phyloP scores from a whole-genome alignment of 2,113 vertebrate genomes.

The Apeltes quadracus region DNA sequence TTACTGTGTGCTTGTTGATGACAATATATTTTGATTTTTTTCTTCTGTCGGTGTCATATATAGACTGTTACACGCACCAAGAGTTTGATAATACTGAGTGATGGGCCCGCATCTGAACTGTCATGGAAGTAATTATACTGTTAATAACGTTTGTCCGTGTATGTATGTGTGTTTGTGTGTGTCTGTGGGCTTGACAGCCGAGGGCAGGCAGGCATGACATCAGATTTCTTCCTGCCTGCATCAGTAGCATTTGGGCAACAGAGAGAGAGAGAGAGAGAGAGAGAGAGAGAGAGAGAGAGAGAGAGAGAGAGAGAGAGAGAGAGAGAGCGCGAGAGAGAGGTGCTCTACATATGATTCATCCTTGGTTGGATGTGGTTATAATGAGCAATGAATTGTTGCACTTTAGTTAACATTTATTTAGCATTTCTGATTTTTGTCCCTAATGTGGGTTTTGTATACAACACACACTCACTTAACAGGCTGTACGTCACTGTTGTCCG shows the following conservation, averaged over 20 bases:
- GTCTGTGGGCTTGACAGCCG: slow-evolving; percentile 57
- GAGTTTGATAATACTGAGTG: slow-evolving; percentile 66
- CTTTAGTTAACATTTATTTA: slow-evolving; percentile 26
- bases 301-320: slow-evolving; percentile 1
- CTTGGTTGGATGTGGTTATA: slow-evolving; percentile 30
- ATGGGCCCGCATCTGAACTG: slow-evolving; percentile 63
- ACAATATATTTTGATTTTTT: slow-evolving; percentile 25
- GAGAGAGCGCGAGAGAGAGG: neutral
- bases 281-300: slow-evolving; percentile 5
- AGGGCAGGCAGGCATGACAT: slow-evolving; percentile 72
- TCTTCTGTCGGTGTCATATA: slow-evolving; percentile 36
- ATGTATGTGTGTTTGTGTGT: slow-evolving; percentile 53
- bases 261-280: slow-evolving; percentile 1
- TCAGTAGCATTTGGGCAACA: slow-evolving; percentile 46
- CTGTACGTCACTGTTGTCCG: no score
- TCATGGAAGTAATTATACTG: slow-evolving; percentile 72
- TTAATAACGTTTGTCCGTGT: slow-evolving; percentile 63
- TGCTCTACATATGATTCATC: slow-evolving; percentile 60
- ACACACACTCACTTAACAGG: neutral
- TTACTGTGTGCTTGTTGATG: neutral
- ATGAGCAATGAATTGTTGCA: slow-evolving; percentile 32
- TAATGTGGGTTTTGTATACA: slow-evolving; percentile 1
- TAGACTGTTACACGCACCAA: slow-evolving; percentile 48
- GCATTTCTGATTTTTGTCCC: slow-evolving; percentile 8
- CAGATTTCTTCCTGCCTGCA: slow-evolving; percentile 59